phyloP scores from a whole-genome alignment of 2,888 invertebrate species.

The Oscheius onirici region DNA sequence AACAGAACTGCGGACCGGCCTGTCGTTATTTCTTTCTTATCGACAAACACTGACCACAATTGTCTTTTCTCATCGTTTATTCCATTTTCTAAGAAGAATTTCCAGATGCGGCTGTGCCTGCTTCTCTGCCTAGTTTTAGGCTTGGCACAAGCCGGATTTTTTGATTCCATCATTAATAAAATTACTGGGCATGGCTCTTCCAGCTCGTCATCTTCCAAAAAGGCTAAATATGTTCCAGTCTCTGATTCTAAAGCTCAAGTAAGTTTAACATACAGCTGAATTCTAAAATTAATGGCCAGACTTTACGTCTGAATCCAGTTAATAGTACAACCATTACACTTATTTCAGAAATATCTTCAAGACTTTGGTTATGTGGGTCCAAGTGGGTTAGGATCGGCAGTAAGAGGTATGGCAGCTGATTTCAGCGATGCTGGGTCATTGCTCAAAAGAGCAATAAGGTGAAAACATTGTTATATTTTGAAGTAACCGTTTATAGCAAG shows the following conservation, averaged over 20 bases:
- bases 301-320: neutral
- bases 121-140: constrained; percentile 8
- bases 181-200: constrained; percentile 16
- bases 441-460: constrained; percentile 58
- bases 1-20: constrained; percentile 26
- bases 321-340: constrained; percentile 12
- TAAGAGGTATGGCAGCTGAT: constrained; percentile 58
- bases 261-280: constrained; percentile 14
- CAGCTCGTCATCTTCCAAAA: constrained; percentile 34
- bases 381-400: constrained; percentile 36
- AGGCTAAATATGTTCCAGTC: constrained; percentile 43
- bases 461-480: neutral
- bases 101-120: constrained; percentile 28
- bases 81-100: neutral
- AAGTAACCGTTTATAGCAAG: constrained; percentile 48
- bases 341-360: constrained; percentile 66
- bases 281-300: neutral
- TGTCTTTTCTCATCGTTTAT: neutral
- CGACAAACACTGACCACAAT: neutral
- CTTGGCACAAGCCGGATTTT: constrained; percentile 33
- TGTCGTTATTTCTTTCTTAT: constrained; percentile 4
- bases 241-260: constrained; percentile 65
- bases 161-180: constrained; percentile 36
- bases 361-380: constrained; percentile 68
- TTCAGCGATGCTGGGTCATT: constrained; percentile 46